phyloP scores from a whole-genome alignment of 2,797 vertebrate species.

The Tapirus indicus region DNA sequence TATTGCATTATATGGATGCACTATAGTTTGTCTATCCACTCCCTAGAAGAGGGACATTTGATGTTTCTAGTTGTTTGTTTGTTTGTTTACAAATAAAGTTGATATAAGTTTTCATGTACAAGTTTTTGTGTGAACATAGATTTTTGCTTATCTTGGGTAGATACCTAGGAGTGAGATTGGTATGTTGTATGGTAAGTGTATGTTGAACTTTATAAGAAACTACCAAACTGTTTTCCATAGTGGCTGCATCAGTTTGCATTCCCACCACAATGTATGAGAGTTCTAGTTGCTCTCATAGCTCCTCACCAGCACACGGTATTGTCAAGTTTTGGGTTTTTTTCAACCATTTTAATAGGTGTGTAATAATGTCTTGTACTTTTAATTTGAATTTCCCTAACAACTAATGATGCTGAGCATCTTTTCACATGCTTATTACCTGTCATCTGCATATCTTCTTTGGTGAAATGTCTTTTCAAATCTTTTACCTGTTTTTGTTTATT shows the following conservation, averaged over 20 bases:
- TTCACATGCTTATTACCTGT: not conserved
- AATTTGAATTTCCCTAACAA: not conserved
- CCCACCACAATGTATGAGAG: accelerated
- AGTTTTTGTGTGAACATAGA: not conserved
- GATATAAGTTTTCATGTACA: not conserved
- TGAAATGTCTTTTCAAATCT: slow-evolving; percentile 24
- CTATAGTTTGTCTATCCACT: not conserved
- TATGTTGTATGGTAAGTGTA: not conserved
- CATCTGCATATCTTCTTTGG: not conserved
- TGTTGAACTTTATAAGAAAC: not conserved
- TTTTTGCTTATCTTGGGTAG: not conserved
- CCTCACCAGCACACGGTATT: not conserved
- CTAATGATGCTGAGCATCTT: not conserved
- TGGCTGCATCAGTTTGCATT: not conserved
- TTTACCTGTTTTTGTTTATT: not conserved
- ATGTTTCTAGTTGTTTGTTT: not conserved
- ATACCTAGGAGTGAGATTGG: not conserved
- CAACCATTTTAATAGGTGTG: not conserved
- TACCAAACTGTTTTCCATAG: not conserved
- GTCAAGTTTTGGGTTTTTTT: not conserved
- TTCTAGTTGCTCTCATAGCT: not conserved
- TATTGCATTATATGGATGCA: accelerated
- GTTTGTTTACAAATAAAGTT: not conserved
- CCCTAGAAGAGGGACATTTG: not conserved
- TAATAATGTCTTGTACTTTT: not conserved